These are phyloP conservation scores for Elysia chlorotica DNA, from an alignment of 1,140 invertebrate species.

Conservation along the genomic window DNA sequence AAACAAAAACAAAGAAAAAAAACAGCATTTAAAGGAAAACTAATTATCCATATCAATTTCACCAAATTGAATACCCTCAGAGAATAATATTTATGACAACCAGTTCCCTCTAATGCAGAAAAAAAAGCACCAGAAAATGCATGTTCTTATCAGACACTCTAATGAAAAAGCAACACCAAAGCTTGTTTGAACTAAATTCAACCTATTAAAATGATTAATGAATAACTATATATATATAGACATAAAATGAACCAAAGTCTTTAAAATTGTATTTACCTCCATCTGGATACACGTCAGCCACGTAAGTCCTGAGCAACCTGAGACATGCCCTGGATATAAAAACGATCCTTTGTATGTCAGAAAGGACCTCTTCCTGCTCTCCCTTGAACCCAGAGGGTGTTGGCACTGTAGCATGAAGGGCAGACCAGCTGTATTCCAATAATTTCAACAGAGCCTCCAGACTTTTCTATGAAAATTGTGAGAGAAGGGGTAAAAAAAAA, in stretches of 20 bases:
- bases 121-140: too few relatives aligned
- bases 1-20: too few relatives aligned
- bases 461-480: slow-evolving; percentile 72
- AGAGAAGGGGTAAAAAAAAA: too few relatives aligned
- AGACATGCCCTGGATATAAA: slow-evolving; percentile 85
- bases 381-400: slow-evolving; percentile 38
- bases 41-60: too few relatives aligned
- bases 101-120: too few relatives aligned
- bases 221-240: not conserved
- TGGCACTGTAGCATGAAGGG: slow-evolving; percentile 43
- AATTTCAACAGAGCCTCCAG: slow-evolving; percentile 80
- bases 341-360: slow-evolving; percentile 79
- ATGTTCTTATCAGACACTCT: too few relatives aligned
- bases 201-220: not conserved
- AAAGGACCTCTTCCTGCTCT: slow-evolving; percentile 43
- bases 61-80: too few relatives aligned
- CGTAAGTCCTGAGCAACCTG: slow-evolving; percentile 80
- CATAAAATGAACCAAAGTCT: not conserved
- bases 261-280: slow-evolving; percentile 55
- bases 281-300: slow-evolving; percentile 88
- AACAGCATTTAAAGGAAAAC: too few relatives aligned
- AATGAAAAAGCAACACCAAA: too few relatives aligned
- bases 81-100: too few relatives aligned
- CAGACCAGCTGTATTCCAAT: slow-evolving; percentile 66
- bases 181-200: not conserved